These are phyloP conservation scores for Pristionchus maxplancki DNA, from an alignment of 2,888 invertebrate species.

Conservation along the genomic window DNA sequence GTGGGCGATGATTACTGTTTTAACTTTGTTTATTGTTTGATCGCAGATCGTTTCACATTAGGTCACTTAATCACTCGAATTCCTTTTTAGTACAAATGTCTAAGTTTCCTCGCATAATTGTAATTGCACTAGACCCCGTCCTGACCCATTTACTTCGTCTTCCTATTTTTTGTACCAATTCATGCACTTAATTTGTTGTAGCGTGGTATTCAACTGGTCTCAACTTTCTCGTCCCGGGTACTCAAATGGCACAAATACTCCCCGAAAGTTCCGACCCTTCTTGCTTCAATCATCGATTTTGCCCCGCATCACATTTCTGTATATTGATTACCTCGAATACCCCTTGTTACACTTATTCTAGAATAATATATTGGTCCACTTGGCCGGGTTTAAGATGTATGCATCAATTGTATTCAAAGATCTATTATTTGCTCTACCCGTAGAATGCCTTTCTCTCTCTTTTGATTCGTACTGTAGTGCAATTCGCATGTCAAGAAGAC, in stretches of 20 bases:
- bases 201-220: slow-evolving; percentile 40
- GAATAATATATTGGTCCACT: slow-evolving; percentile 19
- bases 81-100: background rate
- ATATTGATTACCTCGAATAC: slow-evolving; percentile 18
- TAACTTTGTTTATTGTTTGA: slow-evolving; percentile 31
- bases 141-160: slow-evolving; percentile 14
- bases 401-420: slow-evolving; percentile 46
- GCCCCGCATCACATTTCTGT: slow-evolving; percentile 7
- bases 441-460: background rate
- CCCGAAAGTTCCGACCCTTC: slow-evolving; percentile 4
- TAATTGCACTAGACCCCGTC: slow-evolving; percentile 24
- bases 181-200: slow-evolving; percentile 30
- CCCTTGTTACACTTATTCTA: slow-evolving; percentile 10
- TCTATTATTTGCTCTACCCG: slow-evolving; percentile 19
- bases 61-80: background rate
- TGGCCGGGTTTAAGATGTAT: slow-evolving; percentile 26
- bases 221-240: slow-evolving; percentile 45
- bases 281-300: slow-evolving; percentile 12
- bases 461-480: slow-evolving; percentile 49
- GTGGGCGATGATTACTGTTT: background rate
- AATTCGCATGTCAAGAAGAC: slow-evolving; percentile 43
- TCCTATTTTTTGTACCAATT: background rate
- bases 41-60: slow-evolving; percentile 33
- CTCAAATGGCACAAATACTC: slow-evolving; percentile 23
- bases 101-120: slow-evolving; percentile 5